Evolutionary conservation across 2,113 vertebrate species (phyloP).

Genomic region (Stigmatopora argus): DNA sequence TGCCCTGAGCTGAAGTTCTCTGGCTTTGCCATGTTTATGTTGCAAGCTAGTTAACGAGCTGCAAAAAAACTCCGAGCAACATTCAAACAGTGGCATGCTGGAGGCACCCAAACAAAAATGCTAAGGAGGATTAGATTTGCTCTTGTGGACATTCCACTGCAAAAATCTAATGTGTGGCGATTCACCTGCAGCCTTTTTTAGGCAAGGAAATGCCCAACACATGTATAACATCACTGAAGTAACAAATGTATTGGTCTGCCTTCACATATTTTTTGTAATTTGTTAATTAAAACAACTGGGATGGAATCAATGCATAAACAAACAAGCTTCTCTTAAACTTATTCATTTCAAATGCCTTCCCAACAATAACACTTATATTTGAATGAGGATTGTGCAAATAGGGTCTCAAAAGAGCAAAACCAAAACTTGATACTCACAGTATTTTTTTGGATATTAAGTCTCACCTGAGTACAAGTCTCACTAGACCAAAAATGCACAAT

Average conservation of each 20-base stretch:
- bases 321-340: background rate
- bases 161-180: conserved; percentile 31
- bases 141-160: conserved; percentile 20
- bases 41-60: conserved; percentile 20
- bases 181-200: conserved; percentile 12
- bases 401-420: too few relatives aligned
- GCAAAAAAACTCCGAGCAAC: conserved; percentile 27
- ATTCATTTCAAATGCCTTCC: background rate
- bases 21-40: conserved; percentile 26
- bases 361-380: background rate
- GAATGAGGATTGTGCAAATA: too few relatives aligned
- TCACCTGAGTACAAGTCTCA: too few relatives aligned
- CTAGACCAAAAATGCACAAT: too few relatives aligned
- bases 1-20: conserved; percentile 27
- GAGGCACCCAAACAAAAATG: conserved; percentile 24
- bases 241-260: conserved; percentile 5
- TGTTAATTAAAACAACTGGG: background rate
- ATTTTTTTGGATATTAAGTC: too few relatives aligned
- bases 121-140: conserved; percentile 24
- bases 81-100: conserved; percentile 33
- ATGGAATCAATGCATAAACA: conserved; percentile 1
- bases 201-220: conserved; percentile 11
- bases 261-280: conserved; percentile 7
- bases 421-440: too few relatives aligned
- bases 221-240: conserved; percentile 11